Base-by-base conservation (phyloP, 2,113 vertebrate species). In the Nyctereutes procyonoides region DNA sequence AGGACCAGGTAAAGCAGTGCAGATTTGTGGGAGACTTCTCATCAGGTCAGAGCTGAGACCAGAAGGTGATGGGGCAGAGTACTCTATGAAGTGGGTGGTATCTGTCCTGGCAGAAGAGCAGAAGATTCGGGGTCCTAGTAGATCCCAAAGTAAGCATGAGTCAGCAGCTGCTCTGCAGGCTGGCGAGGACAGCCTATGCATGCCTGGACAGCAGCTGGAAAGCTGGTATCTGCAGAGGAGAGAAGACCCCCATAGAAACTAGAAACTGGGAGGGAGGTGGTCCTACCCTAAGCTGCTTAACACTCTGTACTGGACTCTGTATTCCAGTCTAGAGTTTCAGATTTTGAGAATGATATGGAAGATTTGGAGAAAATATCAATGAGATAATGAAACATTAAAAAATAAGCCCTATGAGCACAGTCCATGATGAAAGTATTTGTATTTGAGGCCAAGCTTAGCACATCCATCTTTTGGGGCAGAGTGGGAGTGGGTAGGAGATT, bases 131-230 rank as follows among this genome's bases (percentile, higher is more conserved):
- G 91, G 62, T 43, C 58, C 74, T 30, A 35, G 88, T 51, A 56
- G 35, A 82, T 55, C 81, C 81, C 89, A 35, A 3, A 38, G 76
- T 38, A 28, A 95, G 97, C 96, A 28, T 96, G 98, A 97, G 97
- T 98, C 96, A 98, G 97, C 97, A 96, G 92, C 43, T 26, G 73
- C 48, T 24, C 63, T 58, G 67, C 28, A 32, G 83, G 85, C 77
- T 82, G 93, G 65, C 8, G 5, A 20, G 71, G 11, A 8, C 22
- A 55, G 60, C 76, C 77, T 28, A 38, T 2, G 10, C 5, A 11
- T 73, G 71, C 35, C 0, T 3, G 35, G 63, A 30, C 9, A 24
- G 63, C 32, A 15, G 51, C 73, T 26, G 17, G 62, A 56, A 14
- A 13, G n/a, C 60, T 22, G 22, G 43, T 17, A 2, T 24, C 73